These are phyloP conservation scores for Plusia festucae DNA, from an alignment of 2,888 invertebrate genomes.

Conservation along the genomic window DNA sequence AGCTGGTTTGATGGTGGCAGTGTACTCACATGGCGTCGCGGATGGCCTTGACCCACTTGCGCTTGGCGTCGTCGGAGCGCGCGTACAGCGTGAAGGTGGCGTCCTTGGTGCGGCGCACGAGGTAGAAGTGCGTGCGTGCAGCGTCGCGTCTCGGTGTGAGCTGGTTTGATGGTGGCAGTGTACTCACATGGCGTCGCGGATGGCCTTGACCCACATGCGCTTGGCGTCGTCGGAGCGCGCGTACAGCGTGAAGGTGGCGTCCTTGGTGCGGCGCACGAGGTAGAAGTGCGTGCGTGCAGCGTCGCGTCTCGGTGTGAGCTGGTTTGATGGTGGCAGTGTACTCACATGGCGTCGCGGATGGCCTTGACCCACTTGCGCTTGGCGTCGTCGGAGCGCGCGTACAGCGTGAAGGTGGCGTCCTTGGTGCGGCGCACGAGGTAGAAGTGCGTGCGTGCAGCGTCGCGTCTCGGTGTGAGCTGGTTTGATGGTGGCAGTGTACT, in stretches of 20 bases:
- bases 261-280: conserved; percentile 94
- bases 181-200: conserved; percentile 96
- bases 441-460: conserved; percentile 96
- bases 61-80: conserved; percentile 95
- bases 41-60: conserved; percentile 97
- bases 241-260: conserved; percentile 96
- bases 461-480: too few species aligned
- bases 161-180: too few species aligned
- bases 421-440: conserved; percentile 95
- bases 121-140: conserved; percentile 92
- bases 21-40: conserved; percentile 95
- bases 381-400: conserved; percentile 96
- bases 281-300: conserved; percentile 92
- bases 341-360: conserved; percentile 96
- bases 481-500: conserved; percentile 77
- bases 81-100: conserved; percentile 97
- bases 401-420: conserved; percentile 95
- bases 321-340: conserved; percentile 53
- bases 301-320: too few species aligned
- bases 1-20: too few species aligned
- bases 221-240: conserved; percentile 96
- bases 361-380: conserved; percentile 98
- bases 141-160: too few species aligned
- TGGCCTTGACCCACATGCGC: conserved; percentile 97
- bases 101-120: conserved; percentile 94